Conservation (phyloP, 2,888 invertebrate species). For the Tachina fera region DNA sequence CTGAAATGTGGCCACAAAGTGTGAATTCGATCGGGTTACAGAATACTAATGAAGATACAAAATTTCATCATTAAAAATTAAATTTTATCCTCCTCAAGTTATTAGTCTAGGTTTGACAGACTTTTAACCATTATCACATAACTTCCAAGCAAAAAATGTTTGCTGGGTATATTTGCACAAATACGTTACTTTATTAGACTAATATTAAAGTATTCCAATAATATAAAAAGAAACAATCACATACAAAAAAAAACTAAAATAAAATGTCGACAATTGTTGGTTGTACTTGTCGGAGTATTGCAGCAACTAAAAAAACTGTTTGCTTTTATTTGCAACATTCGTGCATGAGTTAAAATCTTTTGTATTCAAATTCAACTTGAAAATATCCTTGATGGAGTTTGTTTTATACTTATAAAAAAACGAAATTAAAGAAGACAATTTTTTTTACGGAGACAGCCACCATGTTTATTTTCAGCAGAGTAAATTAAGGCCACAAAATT, state of each 20-base stretch:
- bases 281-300: slow-evolving; percentile 28
- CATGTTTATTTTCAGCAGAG: slow-evolving; percentile 31
- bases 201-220: neutral
- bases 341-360: slow-evolving; percentile 43
- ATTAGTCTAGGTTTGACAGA: too few species aligned
- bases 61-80: too few species aligned
- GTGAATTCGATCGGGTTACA: too few species aligned
- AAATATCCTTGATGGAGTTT: slow-evolving; percentile 57
- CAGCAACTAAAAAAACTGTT: slow-evolving; percentile 33
- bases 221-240: slow-evolving; percentile 10
- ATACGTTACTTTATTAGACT: too few species aligned
- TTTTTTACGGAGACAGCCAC: slow-evolving; percentile 24
- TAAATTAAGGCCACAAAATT: neutral
- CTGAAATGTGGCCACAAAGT: too few species aligned
- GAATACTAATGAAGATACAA: too few species aligned
- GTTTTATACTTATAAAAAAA: slow-evolving; percentile 3
- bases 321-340: slow-evolving; percentile 44
- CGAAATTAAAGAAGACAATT: slow-evolving; percentile 1
- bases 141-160: too few species aligned
- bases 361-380: slow-evolving; percentile 49
- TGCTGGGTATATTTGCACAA: too few species aligned
- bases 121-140: too few species aligned
- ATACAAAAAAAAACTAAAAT: slow-evolving; percentile 51
- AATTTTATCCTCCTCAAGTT: too few species aligned
- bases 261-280: slow-evolving; percentile 67